Evolutionary conservation across 2,888 invertebrate species (phyloP).

Genomic region (Agonopterix subpropinquella): DNA sequence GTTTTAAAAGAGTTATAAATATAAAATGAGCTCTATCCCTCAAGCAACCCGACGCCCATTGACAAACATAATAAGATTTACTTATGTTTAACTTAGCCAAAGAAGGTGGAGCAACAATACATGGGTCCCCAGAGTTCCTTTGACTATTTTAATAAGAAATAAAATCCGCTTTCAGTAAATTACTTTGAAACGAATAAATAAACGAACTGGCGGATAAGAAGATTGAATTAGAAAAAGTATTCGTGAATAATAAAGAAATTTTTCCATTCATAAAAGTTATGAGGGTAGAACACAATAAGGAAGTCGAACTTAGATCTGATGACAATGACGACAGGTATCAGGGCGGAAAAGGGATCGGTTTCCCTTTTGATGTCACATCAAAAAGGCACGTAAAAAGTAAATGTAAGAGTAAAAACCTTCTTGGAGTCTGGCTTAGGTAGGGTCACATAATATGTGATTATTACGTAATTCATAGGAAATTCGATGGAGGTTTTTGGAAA

Average conservation of each 20-base stretch:
- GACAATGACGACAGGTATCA: conserved; percentile 63
- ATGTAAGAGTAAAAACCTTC: too few relatives aligned
- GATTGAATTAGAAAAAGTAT: conserved; percentile 69
- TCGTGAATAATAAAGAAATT: conserved; percentile 64
- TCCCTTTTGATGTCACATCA: conserved; percentile 64
- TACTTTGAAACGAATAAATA: conserved; percentile 69
- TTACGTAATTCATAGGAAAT: too few relatives aligned
- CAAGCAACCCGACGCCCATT: conserved; percentile 62
- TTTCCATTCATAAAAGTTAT: conserved; percentile 60
- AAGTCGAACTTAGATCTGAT: conserved; percentile 45
- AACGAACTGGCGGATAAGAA: conserved; percentile 57
- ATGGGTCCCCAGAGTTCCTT: conserved; percentile 47
- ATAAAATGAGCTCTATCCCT: conserved; percentile 48
- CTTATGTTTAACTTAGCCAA: conserved; percentile 48
- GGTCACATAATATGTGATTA: too few relatives aligned
- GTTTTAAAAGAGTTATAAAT: conserved; percentile 40
- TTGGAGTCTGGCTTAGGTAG: too few relatives aligned
- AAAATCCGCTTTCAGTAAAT: conserved; percentile 51
- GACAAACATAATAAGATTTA: conserved; percentile 64
- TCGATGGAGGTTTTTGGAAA: too few relatives aligned
- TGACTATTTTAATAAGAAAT: conserved; percentile 71
- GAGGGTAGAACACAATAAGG: conserved; percentile 56
- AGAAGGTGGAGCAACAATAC: conserved; percentile 65
- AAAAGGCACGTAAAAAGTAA: conserved; percentile 29
- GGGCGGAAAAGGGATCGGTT: conserved; percentile 64